Evolutionary conservation across 1,140 invertebrate species (phyloP), one percentile per base, ranked within the genome.

Genomic region (Triops longicaudatus): DNA sequence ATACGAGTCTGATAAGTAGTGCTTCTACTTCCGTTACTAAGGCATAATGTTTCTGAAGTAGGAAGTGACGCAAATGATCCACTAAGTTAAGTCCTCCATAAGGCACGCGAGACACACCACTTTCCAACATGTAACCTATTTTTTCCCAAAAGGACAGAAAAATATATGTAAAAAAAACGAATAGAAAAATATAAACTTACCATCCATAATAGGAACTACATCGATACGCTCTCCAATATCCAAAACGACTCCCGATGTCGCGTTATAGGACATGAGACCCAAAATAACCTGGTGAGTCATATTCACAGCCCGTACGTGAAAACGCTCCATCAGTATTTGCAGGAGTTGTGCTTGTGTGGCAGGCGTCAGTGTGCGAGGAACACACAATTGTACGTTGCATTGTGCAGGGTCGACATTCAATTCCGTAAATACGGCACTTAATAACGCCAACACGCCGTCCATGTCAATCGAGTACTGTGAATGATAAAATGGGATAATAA

Each of bases 191-290:
- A 26, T 43, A 80, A 83, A n/a, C n/a, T 79, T 79, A 87, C 88
- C 88, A 82, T 89, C 88, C 81, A 86, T 88, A 27, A 90, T 86
- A 28, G 89, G 88, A 74, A 89, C 82, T 76, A 90, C 86, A 79
- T 90, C 88, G 78, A 89, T 84, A 75, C 88, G 81, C 77, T 90
- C 88, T 26, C 89, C 89, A 78, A 90, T 85, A 81, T 90, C 89
- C 6, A 89, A 88, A 71, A 90, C 86, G 76, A 90, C 86, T 63
- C 89, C 89, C 26, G 88, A 88, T 4, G 87, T 87, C 5, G 88
- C 84, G 73, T 88, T 88, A 81, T 90, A 90, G 4, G 88, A 87
- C 81, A 88, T 89, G 3, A 90, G 84, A 42, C 88, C 84, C 72
- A 89, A 81, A n/a, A 88, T 84, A 73, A 88, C 84, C 82, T 90